These are phyloP conservation scores for Acyrthosiphon pisum DNA, from an alignment of 1,140 invertebrate genomes.

Conservation along the genomic window DNA sequence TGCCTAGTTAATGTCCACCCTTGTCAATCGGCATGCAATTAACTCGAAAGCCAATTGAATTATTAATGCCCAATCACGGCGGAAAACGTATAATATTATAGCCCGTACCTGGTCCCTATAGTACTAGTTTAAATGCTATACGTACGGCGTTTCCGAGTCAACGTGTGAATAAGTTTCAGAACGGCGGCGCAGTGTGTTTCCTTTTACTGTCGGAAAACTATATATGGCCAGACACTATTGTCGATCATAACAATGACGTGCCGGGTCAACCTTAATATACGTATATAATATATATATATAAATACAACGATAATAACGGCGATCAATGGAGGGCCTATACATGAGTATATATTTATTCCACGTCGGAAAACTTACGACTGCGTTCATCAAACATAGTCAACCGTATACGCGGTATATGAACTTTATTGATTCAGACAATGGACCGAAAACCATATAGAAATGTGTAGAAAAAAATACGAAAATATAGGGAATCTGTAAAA, in stretches of 20 bases:
- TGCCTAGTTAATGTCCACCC: too few species aligned
- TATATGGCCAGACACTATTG: background rate
- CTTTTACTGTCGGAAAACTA: background rate
- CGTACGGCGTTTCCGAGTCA: background rate
- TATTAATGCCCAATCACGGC: too few species aligned
- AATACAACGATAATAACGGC: background rate
- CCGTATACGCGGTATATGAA: background rate
- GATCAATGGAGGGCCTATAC: background rate
- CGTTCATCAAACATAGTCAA: background rate
- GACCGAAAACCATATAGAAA: background rate
- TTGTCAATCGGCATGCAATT: too few species aligned
- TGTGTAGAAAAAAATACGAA: background rate
- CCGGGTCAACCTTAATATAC: background rate
- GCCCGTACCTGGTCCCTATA: background rate
- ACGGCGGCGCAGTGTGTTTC: background rate
- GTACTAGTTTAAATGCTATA: background rate
- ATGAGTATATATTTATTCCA: background rate
- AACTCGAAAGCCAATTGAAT: too few species aligned
- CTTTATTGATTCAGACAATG: slow-evolving; percentile 8
- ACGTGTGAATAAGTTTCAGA: background rate
- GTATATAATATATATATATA: background rate
- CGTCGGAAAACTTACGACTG: background rate
- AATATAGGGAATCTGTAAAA: background rate
- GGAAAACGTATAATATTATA: too few species aligned
- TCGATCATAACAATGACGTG: background rate